A percentile compares a stretch with the other conserved stretches of the same genome.
Evolutionary conservation across 92 coral and sea anemone genomes (phyloP).

Genomic region (Bergia puertoricense): DNA sequence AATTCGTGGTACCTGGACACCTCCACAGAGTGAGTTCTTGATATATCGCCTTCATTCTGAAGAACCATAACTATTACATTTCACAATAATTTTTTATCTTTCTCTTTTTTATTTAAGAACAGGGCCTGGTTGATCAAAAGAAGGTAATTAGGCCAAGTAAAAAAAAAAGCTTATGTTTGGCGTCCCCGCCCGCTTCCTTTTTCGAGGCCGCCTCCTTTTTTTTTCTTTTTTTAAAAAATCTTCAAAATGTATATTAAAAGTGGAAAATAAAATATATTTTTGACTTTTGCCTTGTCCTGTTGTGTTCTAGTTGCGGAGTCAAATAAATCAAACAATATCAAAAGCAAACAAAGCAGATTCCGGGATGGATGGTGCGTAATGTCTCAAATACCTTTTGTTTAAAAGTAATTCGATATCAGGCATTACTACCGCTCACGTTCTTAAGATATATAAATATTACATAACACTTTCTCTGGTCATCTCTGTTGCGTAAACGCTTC

Average conservation of each 20-base stretch:
- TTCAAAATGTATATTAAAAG: not conserved
- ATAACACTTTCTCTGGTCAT: not conserved
- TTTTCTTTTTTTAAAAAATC: too few relatives aligned
- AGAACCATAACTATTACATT: too few relatives aligned
- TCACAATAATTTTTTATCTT: too few relatives aligned
- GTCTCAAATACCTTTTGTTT: not conserved
- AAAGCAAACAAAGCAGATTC: constrained; percentile 15
- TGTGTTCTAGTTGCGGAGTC: constrained; percentile 16
- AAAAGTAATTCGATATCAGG: constrained; percentile 15
- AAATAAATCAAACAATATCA: not conserved
- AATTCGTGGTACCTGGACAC: too few relatives aligned
- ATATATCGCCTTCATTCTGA: too few relatives aligned
- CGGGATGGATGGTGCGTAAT: not conserved
- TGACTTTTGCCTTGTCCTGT: not conserved
- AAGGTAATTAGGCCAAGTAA: too few relatives aligned
- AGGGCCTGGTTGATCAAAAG: too few relatives aligned
- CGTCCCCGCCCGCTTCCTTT: too few relatives aligned
- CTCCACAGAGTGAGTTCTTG: too few relatives aligned
- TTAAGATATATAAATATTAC: constrained; percentile 22
- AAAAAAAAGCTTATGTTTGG: too few relatives aligned
- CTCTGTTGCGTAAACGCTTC: constrained; percentile 26
- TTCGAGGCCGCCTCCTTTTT: too few relatives aligned
- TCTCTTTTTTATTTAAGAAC: too few relatives aligned
- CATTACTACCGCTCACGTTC: constrained; percentile 20
- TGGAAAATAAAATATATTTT: not conserved